Conservation (phyloP, 2,888 invertebrate genomes). For the Callyntrura sp. region DNA sequence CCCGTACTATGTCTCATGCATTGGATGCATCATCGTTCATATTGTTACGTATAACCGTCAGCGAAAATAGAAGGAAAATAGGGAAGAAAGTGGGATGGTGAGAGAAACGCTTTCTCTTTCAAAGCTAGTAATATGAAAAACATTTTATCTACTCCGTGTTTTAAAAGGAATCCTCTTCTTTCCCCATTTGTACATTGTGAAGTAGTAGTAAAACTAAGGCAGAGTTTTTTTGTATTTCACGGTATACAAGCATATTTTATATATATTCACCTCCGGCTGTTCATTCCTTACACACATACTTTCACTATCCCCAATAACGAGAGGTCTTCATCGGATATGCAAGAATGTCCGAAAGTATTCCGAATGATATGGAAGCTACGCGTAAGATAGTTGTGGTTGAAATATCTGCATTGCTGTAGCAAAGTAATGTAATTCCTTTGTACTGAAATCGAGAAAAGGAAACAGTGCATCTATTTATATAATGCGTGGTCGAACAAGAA, state of each 20-base stretch:
- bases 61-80: not conserved
- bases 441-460: too few species aligned
- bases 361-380: too few species aligned
- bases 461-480: too few species aligned
- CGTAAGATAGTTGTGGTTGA: too few species aligned
- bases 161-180: not conserved
- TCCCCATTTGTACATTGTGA: not conserved
- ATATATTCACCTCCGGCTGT: not conserved
- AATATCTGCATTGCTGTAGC: too few species aligned
- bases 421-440: too few species aligned
- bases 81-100: not conserved
- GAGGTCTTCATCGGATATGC: constrained; percentile 63
- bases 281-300: not conserved
- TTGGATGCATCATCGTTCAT: not conserved
- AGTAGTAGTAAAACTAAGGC: not conserved
- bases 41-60: not conserved
- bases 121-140: too few species aligned
- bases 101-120: not conserved
- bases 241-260: not conserved
- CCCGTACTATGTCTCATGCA: too few species aligned
- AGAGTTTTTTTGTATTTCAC: not conserved
- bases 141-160: not conserved
- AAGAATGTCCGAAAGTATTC: constrained; percentile 67
- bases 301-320: constrained; percentile 10
- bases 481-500: too few species aligned